Evolutionary conservation across 2,113 vertebrate species (phyloP), one percentile per base, ranked within the genome.

Genomic region (Ahaetulla prasina): DNA sequence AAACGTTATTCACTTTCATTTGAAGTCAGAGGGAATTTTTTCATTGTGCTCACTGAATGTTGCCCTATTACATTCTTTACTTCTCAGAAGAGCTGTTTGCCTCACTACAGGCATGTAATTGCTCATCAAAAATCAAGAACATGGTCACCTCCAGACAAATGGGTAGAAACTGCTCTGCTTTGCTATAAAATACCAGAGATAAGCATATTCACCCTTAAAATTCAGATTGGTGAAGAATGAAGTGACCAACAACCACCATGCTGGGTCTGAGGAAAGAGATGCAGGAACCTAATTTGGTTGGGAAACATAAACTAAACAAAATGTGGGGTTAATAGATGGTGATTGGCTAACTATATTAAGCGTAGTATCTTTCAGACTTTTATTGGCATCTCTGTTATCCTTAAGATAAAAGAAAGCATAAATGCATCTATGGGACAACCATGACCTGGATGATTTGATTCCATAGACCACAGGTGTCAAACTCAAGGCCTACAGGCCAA

Each of bases 121-220:
- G 63, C 27, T 92, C 91, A 85, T 89, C 63, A n/a, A n/a, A 89
- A 92, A 84, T 35, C 87, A 89, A 49, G 87, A 27, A 84, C 91
- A 55, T 84, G 35, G n/a, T 39, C 8, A 16, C 68, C 49, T 22
- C 52, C 27, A 49, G 63, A 92, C 20, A 88, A 89, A 89, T 49
- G 87, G 47, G 39, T 92, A 30, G 47, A 80, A 88, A 80, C 27
- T 63, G 16, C 57, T 52, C 85, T 25, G 86, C 10, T 84, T 89
- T 43, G 52, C 87, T 55, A 43, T 92, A 85, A 92, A 89, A 85
- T 52, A 89, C 63, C 20, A 89, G 87, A 84, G 87, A 22, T 57
- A 74, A 89, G 9, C 20, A 35, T 39, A 23, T 84, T 89, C 89
- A 53, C 23, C 52, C 87, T 89, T 84, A 84, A 89, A 89, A 52